These are phyloP conservation scores for Motacilla alba DNA, from an alignment of 2,113 vertebrate genomes.

Conservation along the genomic window DNA sequence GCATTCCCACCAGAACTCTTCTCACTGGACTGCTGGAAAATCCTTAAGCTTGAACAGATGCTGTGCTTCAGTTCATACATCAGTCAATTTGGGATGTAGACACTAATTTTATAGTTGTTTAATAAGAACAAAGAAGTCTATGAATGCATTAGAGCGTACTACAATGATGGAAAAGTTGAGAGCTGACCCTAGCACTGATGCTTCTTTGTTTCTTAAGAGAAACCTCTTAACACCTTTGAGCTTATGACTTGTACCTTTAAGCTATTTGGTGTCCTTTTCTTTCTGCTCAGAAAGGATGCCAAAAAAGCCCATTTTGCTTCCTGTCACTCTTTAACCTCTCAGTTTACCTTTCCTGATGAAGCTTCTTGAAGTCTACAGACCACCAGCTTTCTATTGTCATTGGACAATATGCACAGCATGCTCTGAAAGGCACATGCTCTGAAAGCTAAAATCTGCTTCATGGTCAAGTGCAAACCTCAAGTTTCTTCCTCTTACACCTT, in stretches of 20 bases:
- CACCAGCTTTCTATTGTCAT: background rate
- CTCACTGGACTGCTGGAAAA: background rate
- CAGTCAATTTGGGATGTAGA: background rate
- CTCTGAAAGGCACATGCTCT: background rate
- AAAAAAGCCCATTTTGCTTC: background rate
- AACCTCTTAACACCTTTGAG: background rate
- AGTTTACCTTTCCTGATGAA: background rate
- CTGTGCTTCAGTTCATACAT: background rate
- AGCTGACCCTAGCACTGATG: background rate
- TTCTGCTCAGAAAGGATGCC: background rate
- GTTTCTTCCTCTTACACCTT: background rate
- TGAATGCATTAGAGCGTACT: background rate
- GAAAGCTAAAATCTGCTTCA: background rate
- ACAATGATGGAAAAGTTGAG: background rate
- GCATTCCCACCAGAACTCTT: background rate
- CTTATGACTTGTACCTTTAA: background rate
- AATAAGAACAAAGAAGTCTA: background rate
- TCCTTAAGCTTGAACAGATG: background rate
- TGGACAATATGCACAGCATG: background rate
- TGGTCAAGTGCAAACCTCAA: background rate
- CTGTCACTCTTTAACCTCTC: background rate
- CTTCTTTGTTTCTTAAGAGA: background rate
- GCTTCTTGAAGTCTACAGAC: background rate
- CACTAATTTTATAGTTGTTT: background rate
- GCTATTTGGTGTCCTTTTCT: background rate